Percentiles rank a stretch among this genome's conserved stretches.
Conservation (phyloP, 2,888 invertebrate species). For the Rhingia campestris region DNA sequence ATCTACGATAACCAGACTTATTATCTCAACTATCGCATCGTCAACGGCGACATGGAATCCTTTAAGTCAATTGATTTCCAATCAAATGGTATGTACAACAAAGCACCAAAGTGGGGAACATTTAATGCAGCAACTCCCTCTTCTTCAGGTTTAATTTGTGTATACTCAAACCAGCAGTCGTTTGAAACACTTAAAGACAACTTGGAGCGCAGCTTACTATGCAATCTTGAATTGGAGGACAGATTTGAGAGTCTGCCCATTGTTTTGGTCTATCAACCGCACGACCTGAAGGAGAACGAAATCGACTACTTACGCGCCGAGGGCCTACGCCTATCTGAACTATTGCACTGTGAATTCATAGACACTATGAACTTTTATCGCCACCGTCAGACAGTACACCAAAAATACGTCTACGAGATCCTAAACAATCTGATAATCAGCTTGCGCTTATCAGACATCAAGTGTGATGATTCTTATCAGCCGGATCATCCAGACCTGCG, state of each 20-base stretch:
- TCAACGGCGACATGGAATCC: conserved; percentile 94
- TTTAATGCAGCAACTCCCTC: neutral
- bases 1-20: conserved; percentile 91
- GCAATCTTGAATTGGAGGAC: conserved; percentile 95
- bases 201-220: conserved; percentile 94
- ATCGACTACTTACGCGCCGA: conserved; percentile 93
- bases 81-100: conserved; percentile 89
- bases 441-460: conserved; percentile 81
- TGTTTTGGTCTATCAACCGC: conserved; percentile 93
- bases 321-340: conserved; percentile 94
- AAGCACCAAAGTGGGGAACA: too few relatives aligned
- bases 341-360: conserved; percentile 84
- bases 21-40: conserved; percentile 92
- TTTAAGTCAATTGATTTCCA: conserved; percentile 93
- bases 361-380: conserved; percentile 78
- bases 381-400: conserved; percentile 81
- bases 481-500: conserved; percentile 84
- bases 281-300: conserved; percentile 93
- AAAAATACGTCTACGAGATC: conserved; percentile 83
- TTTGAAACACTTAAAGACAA: conserved; percentile 96
- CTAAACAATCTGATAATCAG: conserved; percentile 82
- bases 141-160: conserved; percentile 89
- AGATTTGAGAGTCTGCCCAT: conserved; percentile 94
- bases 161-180: conserved; percentile 94
- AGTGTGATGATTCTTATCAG: conserved; percentile 81